Conservation (phyloP, 2,888 invertebrate species). For the Rotaria sp. region DNA sequence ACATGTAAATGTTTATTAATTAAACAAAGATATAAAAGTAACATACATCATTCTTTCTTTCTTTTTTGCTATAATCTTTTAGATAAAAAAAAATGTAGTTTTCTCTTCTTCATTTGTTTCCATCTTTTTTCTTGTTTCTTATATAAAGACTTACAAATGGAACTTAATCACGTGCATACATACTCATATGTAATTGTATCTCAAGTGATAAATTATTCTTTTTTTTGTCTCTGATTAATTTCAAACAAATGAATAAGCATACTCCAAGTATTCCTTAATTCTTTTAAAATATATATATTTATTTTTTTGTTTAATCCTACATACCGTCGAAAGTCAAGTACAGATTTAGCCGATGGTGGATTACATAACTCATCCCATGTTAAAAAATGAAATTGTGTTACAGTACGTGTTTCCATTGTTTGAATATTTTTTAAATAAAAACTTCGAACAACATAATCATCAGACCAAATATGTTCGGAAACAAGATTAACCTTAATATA, state of each 20-base stretch:
- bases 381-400: slow-evolving; percentile 97
- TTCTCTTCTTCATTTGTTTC: no score
- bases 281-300: background rate
- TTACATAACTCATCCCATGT: slow-evolving; percentile 92
- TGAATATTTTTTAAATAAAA: slow-evolving; percentile 95
- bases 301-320: background rate
- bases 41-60: background rate
- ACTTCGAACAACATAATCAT: slow-evolving; percentile 93
- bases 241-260: background rate
- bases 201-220: background rate
- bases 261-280: background rate
- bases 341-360: slow-evolving; percentile 76
- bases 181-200: background rate
- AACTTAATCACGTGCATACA: background rate
- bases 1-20: background rate
- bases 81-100: background rate
- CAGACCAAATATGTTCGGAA: slow-evolving; percentile 99
- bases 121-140: background rate
- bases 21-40: background rate
- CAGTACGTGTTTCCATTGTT: slow-evolving; percentile 87
- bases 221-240: background rate
- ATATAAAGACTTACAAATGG: background rate
- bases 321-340: slow-evolving; percentile 89
- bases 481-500: slow-evolving; percentile 80
- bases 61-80: background rate